These are phyloP conservation scores for Sebastes minor DNA, from an alignment of 2,797 vertebrate genomes.

Conservation along the genomic window DNA sequence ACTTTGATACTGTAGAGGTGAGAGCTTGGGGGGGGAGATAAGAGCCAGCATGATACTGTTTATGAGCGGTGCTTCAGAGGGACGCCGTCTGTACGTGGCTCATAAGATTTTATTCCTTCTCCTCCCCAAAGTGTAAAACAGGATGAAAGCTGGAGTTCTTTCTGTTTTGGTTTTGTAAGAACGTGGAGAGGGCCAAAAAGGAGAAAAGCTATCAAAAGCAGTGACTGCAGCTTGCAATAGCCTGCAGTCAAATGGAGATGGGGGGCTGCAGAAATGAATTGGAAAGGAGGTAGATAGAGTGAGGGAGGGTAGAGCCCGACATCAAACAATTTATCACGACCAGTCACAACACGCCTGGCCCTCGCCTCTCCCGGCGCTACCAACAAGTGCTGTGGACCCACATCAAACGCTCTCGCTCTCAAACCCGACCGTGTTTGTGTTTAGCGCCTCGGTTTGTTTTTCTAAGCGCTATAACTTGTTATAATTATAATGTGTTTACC, in stretches of 20 bases:
- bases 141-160: slow-evolving; percentile 32
- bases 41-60: slow-evolving; percentile 4
- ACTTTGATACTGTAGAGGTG: slow-evolving; percentile 9
- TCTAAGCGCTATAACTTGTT: slow-evolving; percentile 48
- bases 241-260: slow-evolving; percentile 63
- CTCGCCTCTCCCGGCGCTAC: slow-evolving; percentile 56
- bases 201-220: slow-evolving; percentile 46
- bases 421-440: slow-evolving; percentile 52
- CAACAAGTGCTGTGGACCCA: slow-evolving; percentile 60
- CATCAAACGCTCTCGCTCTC: slow-evolving; percentile 59
- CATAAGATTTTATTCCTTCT: slow-evolving; percentile 17
- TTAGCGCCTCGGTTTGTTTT: slow-evolving; percentile 53
- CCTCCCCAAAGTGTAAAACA: not conserved
- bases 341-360: slow-evolving; percentile 72
- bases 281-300: slow-evolving; percentile 45
- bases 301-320: slow-evolving; percentile 57
- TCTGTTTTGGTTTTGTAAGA: slow-evolving; percentile 38
- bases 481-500: slow-evolving; percentile 56
- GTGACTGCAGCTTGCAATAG: slow-evolving; percentile 42
- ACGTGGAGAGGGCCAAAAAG: not conserved
- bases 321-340: slow-evolving; percentile 78
- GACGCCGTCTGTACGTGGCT: not conserved
- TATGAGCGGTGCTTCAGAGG: not conserved
- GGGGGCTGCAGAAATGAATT: slow-evolving; percentile 58
- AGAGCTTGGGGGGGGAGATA: slow-evolving; percentile 10